Base-by-base conservation (phyloP, 2,113 vertebrate species). In the Pteruthius melanotis region DNA sequence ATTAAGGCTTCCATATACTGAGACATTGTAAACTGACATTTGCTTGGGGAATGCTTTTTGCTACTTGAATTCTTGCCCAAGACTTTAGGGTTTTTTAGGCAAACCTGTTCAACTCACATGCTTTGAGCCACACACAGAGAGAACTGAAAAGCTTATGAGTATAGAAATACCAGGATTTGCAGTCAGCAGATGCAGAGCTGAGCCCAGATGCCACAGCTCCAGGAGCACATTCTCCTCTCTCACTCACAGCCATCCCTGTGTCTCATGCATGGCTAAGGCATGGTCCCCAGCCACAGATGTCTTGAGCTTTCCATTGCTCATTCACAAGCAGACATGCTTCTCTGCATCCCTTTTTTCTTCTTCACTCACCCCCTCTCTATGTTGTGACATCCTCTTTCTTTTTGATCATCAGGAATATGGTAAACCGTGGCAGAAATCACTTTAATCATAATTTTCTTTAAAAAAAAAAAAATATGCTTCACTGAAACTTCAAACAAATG, bases 161-260 rank as follows among this genome's bases (percentile, higher is more conserved):
- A 10, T 1, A 37, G 20, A 82, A 74, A 82, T 53, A 35, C 10
- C 16, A 54, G n/a, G 6, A 6, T 49, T 37, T 77, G 24, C 31
- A 59, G 22, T 14, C 21, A 44, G 52, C 39, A 76, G 52, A 54
- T n/a, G 50, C 23, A 31, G 30, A 83, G 10, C 21, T 59, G 37
- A 81, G 12, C 28, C 39, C 27, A 4, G 13, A 31, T 33, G 17
- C 10, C 35, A 33, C 16, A 53, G 22, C 6, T 44, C 6, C 30
- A 78, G 54, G 10, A 57, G n/a, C 15, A 56, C 4, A 1, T 35
- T 53, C 18, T 65, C 16, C 23, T 5, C 2, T 47, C 6, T 33
- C 0, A 0, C 37, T 39, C 27, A 17, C 0, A 33, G 7, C 18
- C 37, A 26, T 22, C 16, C 11, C 17, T 19, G 20, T 45, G 18